Percentiles rank a stretch among this genome's conserved stretches.
These are phyloP conservation scores for Melanargia galathea DNA, from an alignment of 2,888 invertebrate genomes.

Conservation along the genomic window DNA sequence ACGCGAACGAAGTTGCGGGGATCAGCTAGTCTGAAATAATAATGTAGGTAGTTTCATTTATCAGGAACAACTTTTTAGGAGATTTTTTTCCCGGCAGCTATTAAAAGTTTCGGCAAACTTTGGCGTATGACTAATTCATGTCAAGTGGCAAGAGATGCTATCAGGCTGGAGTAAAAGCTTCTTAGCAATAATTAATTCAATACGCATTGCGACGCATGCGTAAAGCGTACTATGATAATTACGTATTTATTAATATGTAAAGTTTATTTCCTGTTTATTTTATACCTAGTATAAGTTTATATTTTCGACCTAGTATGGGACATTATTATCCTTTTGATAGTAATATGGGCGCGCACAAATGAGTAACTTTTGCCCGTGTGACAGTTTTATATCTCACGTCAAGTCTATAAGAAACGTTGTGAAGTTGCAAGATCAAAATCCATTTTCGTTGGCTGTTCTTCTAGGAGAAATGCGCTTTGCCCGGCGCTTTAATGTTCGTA, in stretches of 20 bases:
- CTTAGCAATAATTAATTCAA: constrained; percentile 51
- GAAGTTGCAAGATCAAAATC: too few species aligned
- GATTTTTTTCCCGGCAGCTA: too few species aligned
- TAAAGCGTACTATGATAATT: constrained; percentile 50
- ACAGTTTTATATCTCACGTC: not conserved
- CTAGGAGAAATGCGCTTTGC: too few species aligned
- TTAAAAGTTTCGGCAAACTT: not conserved
- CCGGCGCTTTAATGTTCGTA: too few species aligned
- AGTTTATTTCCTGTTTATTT: constrained; percentile 53
- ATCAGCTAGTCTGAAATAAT: too few species aligned
- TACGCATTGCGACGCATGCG: constrained; percentile 48
- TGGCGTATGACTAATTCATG: not conserved
- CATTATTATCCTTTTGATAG: constrained; percentile 4
- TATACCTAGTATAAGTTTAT: constrained; percentile 23
- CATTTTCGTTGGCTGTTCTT: too few species aligned
- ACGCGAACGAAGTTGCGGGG: too few species aligned
- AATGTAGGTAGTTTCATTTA: too few species aligned
- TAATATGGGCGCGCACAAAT: not conserved
- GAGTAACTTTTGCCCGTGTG: not conserved
- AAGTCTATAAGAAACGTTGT: too few species aligned
- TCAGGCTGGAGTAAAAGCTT: not conserved
- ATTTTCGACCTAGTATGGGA: constrained; percentile 18
- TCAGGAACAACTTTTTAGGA: too few species aligned
- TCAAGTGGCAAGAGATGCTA: not conserved
- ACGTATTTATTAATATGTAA: constrained; percentile 48